Base-by-base conservation (phyloP, 2,113 vertebrate genomes). In the Xyrauchen texanus region DNA sequence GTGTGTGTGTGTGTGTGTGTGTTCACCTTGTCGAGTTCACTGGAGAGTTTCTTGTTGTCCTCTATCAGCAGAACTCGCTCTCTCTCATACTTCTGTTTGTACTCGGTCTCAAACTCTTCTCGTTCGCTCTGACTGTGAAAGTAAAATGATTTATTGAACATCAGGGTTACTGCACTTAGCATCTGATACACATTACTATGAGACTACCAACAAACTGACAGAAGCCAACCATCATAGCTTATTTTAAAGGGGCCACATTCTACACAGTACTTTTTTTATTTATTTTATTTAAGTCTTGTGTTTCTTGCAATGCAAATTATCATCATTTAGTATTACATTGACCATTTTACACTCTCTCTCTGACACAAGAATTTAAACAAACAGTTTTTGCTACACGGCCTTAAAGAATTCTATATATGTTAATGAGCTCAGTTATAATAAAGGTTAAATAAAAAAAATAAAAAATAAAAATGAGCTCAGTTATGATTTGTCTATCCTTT, bases 21-120 rank as follows among this genome's bases (percentile, higher is more conserved):
- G 34, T 87, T 88, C 85, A 96, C 93, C 93, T 95, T 92, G 74
- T 96, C 96, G 63, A 99, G 91, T 80, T 99, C 95, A 87, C 83
- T 94, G 34, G 96, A 96, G 76, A 98, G 92, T 74, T 98, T 99
- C 89, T 96, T 98, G 84, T 99, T 99, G 81, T 99, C 96, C 60
- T 98, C 97, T 0, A 88, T 93, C 62, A 99, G 86, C 77, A 96
- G 91, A 53, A 92, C 77, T 86, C 94, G 92, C 88, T 99, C 97
- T 76, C 96, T 91, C 90, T 98, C 98, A 21, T 95, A 97, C 78
- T 99, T 98, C 87, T 97, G 95, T 84, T 96, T 99, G 90, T 95
- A 94, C 68, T 98, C 96, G 0, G 90, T 92, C 94, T 98, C 95
- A 90, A 97, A 96, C 87, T 99, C 96, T 78, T 98, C 97, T 47